phyloP scores from a whole-genome alignment of 37 sponge, comb jelly and placozoan genomes.

The Cliona cf. orientalis region DNA sequence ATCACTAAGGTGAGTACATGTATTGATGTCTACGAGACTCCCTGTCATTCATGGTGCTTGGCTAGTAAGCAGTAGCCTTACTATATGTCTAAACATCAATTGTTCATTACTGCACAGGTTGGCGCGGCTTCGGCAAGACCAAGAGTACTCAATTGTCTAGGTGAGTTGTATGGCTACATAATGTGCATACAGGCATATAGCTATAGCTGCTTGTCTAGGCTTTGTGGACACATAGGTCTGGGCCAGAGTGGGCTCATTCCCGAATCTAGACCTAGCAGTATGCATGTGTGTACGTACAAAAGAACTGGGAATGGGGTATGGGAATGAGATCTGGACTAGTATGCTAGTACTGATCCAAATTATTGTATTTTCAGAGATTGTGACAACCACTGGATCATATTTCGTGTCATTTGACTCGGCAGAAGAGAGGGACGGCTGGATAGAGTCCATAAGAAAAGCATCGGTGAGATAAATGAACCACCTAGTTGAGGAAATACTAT shows the following conservation, averaged over 20 bases:
- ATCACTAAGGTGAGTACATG: slow-evolving; percentile 65
- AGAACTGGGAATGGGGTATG: no score
- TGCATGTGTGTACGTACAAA: neutral
- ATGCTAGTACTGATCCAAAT: neutral
- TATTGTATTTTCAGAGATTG: slow-evolving; percentile 43
- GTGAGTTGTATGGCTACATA: no score
- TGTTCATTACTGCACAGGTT: slow-evolving; percentile 17
- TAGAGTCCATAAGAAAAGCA: slow-evolving; percentile 63
- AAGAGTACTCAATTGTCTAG: slow-evolving; percentile 55
- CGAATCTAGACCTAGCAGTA: neutral
- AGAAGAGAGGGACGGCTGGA: slow-evolving; percentile 82
- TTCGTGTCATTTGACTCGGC: slow-evolving; percentile 51
- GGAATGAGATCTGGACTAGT: no score
- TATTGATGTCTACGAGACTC: neutral
- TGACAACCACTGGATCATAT: slow-evolving; percentile 37
- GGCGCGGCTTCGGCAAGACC: slow-evolving; percentile 50
- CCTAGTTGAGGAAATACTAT: neutral
- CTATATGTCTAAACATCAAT: neutral
- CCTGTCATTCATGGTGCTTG: neutral
- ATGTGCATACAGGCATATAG: no score
- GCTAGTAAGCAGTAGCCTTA: neutral
- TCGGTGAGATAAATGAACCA: slow-evolving; percentile 44
- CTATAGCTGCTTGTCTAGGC: no score
- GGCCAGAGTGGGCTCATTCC: neutral
- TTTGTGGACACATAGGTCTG: neutral